phyloP scores from a whole-genome alignment of 1,140 invertebrate species.

The Bilobella aurantiaca region DNA sequence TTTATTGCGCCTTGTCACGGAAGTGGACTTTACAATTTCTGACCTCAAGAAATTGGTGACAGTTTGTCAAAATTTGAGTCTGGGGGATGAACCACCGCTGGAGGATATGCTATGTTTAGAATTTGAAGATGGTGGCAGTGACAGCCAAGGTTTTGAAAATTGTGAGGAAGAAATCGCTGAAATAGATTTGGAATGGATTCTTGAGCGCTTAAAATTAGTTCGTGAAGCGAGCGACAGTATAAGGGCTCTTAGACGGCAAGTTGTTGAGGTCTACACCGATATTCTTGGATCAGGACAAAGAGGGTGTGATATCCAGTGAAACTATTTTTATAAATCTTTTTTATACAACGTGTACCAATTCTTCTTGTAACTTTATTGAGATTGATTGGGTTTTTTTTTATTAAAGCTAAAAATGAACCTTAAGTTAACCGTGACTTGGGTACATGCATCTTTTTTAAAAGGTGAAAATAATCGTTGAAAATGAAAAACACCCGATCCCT shows the following conservation, averaged over 20 bases:
- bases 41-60: constrained; percentile 21
- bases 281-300: constrained; percentile 12
- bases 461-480: no score
- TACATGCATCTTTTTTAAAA: no score
- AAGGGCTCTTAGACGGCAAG: constrained; percentile 3
- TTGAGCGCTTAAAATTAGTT: constrained; percentile 18
- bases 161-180: background rate
- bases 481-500: no score
- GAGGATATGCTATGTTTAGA: constrained; percentile 19
- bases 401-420: background rate
- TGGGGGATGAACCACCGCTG: constrained; percentile 26
- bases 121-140: background rate
- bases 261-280: constrained; percentile 23
- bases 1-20: constrained; percentile 20
- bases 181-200: constrained; percentile 20
- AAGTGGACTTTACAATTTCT: constrained; percentile 26
- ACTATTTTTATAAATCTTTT: no score
- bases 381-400: no score
- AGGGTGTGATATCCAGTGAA: constrained; percentile 22
- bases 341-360: no score
- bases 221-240: constrained; percentile 16
- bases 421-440: no score
- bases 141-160: background rate
- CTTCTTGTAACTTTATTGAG: no score
- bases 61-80: constrained; percentile 13